Conservation (phyloP, 2,797 vertebrate genomes). For the Petrocephalus sullivani region DNA sequence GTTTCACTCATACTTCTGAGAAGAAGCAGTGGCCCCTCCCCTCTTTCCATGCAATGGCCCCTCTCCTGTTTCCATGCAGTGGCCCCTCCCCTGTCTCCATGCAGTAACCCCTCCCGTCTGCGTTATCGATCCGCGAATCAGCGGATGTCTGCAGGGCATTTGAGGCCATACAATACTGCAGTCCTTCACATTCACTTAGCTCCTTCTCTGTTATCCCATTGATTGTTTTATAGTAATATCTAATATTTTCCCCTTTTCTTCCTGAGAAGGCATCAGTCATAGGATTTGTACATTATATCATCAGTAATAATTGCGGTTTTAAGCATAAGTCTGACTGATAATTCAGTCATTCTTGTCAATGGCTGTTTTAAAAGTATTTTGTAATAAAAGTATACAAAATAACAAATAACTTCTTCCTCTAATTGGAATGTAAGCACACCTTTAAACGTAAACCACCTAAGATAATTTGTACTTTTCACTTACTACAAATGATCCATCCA, state of each 20-base stretch:
- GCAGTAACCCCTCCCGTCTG: no score
- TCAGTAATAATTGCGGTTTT: slow-evolving; percentile 30
- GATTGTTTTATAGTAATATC: slow-evolving; percentile 48
- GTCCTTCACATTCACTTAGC: slow-evolving; percentile 14
- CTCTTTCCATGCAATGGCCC: not conserved
- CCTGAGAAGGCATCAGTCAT: slow-evolving; percentile 30
- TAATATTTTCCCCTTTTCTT: slow-evolving; percentile 46
- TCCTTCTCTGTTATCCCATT: slow-evolving; percentile 36
- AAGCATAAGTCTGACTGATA: slow-evolving; percentile 50
- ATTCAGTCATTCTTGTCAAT: slow-evolving; percentile 58
- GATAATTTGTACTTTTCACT: not conserved
- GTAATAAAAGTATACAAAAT: slow-evolving; percentile 38
- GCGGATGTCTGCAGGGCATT: not conserved
- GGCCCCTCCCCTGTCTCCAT: not conserved
- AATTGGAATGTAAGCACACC: slow-evolving; percentile 14
- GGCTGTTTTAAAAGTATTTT: not conserved
- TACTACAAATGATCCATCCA: not conserved
- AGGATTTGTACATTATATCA: slow-evolving; percentile 21
- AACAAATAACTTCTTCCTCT: slow-evolving; percentile 36
- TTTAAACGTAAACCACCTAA: not conserved
- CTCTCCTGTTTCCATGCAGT: not conserved
- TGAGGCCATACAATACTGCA: not conserved
- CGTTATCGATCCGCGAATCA: not conserved
- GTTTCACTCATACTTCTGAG: not conserved
- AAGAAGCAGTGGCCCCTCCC: not conserved